Percentiles rank a stretch among this genome's conserved stretches.
phyloP scores from a whole-genome alignment of 2,888 invertebrate genomes.

The Agrotis clavis region DNA sequence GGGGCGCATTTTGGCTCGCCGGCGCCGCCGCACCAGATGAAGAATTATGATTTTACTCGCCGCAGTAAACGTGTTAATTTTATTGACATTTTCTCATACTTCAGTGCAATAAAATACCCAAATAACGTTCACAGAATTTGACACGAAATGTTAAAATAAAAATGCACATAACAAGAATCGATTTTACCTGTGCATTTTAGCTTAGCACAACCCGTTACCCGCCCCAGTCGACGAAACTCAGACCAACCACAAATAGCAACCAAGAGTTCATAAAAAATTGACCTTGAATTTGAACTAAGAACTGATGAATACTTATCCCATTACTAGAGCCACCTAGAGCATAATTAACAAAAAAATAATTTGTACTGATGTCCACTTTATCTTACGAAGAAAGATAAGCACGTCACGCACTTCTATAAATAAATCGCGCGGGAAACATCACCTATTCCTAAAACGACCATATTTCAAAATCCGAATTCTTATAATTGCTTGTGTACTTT shows the following conservation, averaged over 20 bases:
- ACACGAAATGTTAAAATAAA: constrained; percentile 41
- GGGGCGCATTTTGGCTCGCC: no score
- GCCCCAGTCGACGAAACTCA: constrained; percentile 8
- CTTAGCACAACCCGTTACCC: constrained; percentile 34
- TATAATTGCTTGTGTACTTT: constrained; percentile 35
- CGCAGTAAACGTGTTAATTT: no score
- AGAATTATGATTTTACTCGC: no score
- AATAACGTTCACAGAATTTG: constrained; percentile 30
- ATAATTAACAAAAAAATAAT: constrained; percentile 56
- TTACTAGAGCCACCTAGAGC: constrained; percentile 42
- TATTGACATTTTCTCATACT: constrained; percentile 22
- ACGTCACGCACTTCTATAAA: constrained; percentile 70
- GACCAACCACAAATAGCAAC: constrained; percentile 36
- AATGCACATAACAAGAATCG: constrained; percentile 46
- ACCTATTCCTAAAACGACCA: constrained; percentile 27
- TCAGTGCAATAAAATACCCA: constrained; percentile 19
- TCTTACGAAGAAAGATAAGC: constrained; percentile 72
- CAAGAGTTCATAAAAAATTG: constrained; percentile 15
- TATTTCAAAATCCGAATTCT: constrained; percentile 32
- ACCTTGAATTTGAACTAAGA: constrained; percentile 61
- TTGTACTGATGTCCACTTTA: constrained; percentile 68
- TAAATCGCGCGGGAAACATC: constrained; percentile 62
- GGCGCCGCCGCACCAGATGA: no score
- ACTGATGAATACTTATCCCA: constrained; percentile 46
- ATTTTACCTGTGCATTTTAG: constrained; percentile 58